These are phyloP conservation scores for Cyclargus thomasi DNA, from an alignment of 1,140 invertebrate genomes.

Conservation along the genomic window DNA sequence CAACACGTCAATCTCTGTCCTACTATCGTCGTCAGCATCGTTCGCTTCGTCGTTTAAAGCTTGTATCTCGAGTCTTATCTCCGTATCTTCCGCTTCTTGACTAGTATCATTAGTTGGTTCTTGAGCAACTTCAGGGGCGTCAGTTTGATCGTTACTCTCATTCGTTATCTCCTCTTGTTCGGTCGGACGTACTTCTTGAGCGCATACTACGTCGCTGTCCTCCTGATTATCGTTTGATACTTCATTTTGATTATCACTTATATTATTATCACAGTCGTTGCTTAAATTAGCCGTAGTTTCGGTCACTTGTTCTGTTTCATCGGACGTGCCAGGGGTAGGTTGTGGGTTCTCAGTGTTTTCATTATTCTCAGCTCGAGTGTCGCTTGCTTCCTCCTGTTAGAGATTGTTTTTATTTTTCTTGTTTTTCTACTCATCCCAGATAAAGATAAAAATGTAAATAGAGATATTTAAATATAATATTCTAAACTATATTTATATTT, in stretches of 20 bases:
- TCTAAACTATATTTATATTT: too few species aligned
- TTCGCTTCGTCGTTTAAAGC: constrained; percentile 28
- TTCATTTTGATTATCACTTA: constrained; percentile 44
- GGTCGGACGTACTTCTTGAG: constrained; percentile 30
- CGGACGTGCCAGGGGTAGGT: constrained; percentile 48
- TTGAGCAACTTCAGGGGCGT: constrained; percentile 34
- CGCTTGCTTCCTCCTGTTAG: constrained; percentile 63
- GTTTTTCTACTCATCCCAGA: neutral
- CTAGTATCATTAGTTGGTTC: constrained; percentile 41
- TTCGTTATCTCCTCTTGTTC: constrained; percentile 20
- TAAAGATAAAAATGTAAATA: too few species aligned
- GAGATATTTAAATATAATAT: too few species aligned
- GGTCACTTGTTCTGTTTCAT: constrained; percentile 31
- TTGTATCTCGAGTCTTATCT: constrained; percentile 22
- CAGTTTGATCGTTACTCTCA: constrained; percentile 29
- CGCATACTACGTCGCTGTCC: constrained; percentile 61
- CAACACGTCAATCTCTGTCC: constrained; percentile 30
- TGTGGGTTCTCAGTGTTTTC: constrained; percentile 49
- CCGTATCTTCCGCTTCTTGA: constrained; percentile 40
- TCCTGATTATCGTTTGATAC: constrained; percentile 36
- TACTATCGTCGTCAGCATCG: constrained; percentile 26
- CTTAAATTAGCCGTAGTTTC: constrained; percentile 49
- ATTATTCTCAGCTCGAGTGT: constrained; percentile 49
- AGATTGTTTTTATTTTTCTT: constrained; percentile 35
- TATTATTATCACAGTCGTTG: constrained; percentile 70